A percentile compares a stretch with the other conserved stretches of the same genome.
These are phyloP conservation scores for Xylota sylvarum DNA, from an alignment of 2,888 invertebrate species.

Conservation along the genomic window DNA sequence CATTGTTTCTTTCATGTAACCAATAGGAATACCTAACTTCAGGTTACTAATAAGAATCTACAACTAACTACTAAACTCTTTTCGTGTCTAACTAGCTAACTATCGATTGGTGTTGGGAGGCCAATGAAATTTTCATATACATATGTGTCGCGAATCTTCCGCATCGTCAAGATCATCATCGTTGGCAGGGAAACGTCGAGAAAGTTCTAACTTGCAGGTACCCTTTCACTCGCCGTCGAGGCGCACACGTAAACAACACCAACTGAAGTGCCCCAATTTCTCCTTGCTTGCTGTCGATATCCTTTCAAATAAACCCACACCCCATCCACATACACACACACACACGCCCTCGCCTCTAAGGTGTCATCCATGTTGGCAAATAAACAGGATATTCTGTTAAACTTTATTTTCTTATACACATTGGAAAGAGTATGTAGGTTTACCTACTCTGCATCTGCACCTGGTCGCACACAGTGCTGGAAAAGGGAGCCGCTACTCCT, in stretches of 20 bases:
- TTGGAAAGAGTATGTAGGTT: conserved; percentile 1
- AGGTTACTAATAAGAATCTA: neutral
- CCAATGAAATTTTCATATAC: neutral
- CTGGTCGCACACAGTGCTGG: neutral
- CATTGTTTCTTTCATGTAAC: neutral
- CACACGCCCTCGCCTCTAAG: neutral
- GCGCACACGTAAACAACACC: conserved; percentile 2
- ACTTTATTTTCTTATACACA: conserved; percentile 26
- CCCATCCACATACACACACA: neutral
- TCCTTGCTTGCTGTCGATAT: conserved; percentile 38
- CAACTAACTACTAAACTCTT: neutral
- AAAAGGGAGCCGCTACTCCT: neutral
- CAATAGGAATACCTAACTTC: neutral
- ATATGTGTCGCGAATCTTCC: neutral
- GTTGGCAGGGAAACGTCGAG: neutral
- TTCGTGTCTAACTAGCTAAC: neutral
- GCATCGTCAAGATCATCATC: neutral
- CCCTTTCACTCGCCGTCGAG: neutral
- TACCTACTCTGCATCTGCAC: conserved; percentile 5
- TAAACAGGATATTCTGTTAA: conserved; percentile 55
- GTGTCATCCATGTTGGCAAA: conserved; percentile 48
- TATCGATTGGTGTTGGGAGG: neutral
- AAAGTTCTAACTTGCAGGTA: neutral
- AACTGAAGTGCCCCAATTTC: conserved; percentile 42
- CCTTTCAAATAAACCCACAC: neutral